A percentile compares a stretch with the other conserved stretches of the same genome.
phyloP scores from a whole-genome alignment of 2,888 invertebrate species.

The Pterostichus niger region DNA sequence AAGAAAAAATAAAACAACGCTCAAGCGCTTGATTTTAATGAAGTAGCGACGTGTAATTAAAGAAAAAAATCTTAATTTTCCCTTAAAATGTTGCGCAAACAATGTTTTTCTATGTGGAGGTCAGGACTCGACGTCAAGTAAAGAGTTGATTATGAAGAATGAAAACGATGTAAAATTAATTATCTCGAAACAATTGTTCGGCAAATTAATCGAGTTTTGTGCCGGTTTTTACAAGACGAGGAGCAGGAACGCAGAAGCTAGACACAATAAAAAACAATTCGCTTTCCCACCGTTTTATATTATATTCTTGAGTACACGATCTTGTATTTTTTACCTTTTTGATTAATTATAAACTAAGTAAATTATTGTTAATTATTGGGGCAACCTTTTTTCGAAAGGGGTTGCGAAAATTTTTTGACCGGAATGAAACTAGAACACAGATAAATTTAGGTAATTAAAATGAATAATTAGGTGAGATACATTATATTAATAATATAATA shows the following conservation, averaged over 20 bases:
- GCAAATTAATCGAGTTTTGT: constrained; percentile 54
- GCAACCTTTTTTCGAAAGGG: too few species aligned
- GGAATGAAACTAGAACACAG: too few species aligned
- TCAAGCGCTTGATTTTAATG: constrained; percentile 58
- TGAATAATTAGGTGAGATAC: too few species aligned
- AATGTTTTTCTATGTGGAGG: constrained; percentile 45
- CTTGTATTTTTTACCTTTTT: constrained; percentile 31
- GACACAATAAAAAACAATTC: constrained; percentile 37
- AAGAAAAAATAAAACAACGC: constrained; percentile 33
- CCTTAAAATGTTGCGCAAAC: constrained; percentile 64
- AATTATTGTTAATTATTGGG: constrained; percentile 10
- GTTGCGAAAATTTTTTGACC: too few species aligned
- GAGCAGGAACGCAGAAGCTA: constrained; percentile 1
- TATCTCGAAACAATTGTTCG: constrained; percentile 63
- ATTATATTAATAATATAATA: too few species aligned
- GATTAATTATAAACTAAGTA: constrained; percentile 36
- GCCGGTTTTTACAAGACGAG: constrained; percentile 21
- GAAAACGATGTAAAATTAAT: constrained; percentile 64
- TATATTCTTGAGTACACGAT: constrained; percentile 17
- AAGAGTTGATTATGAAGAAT: constrained; percentile 61
- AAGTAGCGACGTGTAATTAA: constrained; percentile 63
- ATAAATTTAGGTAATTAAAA: too few species aligned
- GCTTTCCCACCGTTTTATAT: constrained; percentile 41
- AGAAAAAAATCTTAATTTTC: constrained; percentile 58
- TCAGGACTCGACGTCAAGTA: constrained; percentile 36